phyloP scores from a whole-genome alignment of 2,113 vertebrate genomes.

The Oreochromis aureus region DNA sequence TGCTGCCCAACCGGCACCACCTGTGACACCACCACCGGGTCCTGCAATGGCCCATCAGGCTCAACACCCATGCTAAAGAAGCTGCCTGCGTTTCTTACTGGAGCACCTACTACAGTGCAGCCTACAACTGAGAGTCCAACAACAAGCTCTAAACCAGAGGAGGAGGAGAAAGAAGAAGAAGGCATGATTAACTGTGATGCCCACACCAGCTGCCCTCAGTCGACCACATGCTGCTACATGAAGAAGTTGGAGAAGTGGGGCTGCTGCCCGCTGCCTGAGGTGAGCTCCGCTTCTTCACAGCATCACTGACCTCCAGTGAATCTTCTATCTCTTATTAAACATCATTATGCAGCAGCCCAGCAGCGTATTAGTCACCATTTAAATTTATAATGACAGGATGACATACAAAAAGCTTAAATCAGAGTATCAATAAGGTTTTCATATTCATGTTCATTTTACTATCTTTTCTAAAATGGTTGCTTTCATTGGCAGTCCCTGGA shows the following conservation, averaged over 20 bases:
- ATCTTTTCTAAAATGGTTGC: background rate
- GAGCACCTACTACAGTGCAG: background rate
- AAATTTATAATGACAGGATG: background rate
- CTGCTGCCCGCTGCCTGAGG: conserved; percentile 62
- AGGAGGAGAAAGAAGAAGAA: background rate
- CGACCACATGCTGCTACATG: conserved; percentile 65
- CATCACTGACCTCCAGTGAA: background rate
- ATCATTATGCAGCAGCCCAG: background rate
- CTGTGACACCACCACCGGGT: background rate
- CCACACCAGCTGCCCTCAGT: conserved; percentile 48
- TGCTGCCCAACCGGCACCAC: conserved; percentile 54
- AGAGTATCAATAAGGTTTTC: background rate
- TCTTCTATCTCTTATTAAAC: background rate
- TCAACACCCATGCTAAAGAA: conserved; percentile 12
- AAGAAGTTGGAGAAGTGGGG: conserved; percentile 25
- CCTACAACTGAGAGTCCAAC: background rate
- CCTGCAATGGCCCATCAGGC: background rate
- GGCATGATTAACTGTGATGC: conserved; percentile 40
- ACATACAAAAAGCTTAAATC: background rate
- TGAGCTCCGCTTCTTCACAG: background rate
- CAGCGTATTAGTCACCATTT: background rate
- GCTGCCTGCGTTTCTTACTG: background rate
- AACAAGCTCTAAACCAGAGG: background rate
- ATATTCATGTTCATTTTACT: background rate
- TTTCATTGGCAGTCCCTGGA: background rate